Conservation (phyloP, 2,888 invertebrate genomes). For the Hydrotaea diabolus region DNA sequence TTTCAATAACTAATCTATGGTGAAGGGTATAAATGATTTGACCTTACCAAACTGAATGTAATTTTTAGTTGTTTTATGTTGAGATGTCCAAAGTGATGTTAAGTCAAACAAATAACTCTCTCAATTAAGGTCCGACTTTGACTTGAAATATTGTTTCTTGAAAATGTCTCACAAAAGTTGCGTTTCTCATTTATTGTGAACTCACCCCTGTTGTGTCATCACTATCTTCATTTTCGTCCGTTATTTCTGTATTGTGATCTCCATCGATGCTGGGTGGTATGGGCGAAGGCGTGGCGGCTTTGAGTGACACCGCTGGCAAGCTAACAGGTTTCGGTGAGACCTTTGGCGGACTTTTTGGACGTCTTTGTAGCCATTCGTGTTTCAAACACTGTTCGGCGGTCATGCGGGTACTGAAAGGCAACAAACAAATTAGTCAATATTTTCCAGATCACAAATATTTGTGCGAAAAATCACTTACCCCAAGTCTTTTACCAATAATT, state of each 20-base stretch:
- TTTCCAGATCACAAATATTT: neutral
- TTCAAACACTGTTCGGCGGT: conserved; percentile 91
- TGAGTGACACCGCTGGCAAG: conserved; percentile 74
- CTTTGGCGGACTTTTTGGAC: conserved; percentile 78
- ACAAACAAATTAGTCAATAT: neutral
- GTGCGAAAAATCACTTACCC: conserved; percentile 84
- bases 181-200: neutral
- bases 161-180: too few relatives aligned
- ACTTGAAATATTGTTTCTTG: too few relatives aligned
- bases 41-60: too few relatives aligned
- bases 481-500: conserved; percentile 94
- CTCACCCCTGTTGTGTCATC: conserved; percentile 58
- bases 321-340: conserved; percentile 74
- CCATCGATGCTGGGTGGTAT: conserved; percentile 67
- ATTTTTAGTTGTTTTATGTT: too few relatives aligned
- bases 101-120: too few relatives aligned
- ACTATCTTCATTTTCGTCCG: conserved; percentile 45
- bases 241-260: conserved; percentile 19
- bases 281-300: conserved; percentile 77
- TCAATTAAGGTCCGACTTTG: too few relatives aligned
- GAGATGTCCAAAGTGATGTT: too few relatives aligned
- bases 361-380: conserved; percentile 91
- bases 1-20: too few relatives aligned
- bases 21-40: too few relatives aligned
- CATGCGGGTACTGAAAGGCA: conserved; percentile 87